Evolutionary conservation across 2,888 invertebrate species (phyloP), one percentile per base, ranked within the genome.

Genomic region (Diplazon laetatorius): DNA sequence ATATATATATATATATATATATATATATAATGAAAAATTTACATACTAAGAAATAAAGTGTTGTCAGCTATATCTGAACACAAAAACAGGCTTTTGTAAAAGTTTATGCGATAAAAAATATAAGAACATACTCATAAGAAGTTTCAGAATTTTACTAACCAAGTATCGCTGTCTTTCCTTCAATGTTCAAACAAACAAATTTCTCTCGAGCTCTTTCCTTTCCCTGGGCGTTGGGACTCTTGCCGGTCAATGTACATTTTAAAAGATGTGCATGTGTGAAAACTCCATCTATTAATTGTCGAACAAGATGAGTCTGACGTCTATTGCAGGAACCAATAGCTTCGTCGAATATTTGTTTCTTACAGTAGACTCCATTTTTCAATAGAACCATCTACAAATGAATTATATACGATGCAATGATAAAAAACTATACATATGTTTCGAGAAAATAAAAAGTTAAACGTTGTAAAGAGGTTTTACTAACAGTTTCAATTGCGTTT

Each of bases 161-260:
- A 44, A 62, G 62, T 62, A 62, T 44, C 44, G 62, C 22, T 25
- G 62, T 20, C 44, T 44, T 62, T 25, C 62, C 25, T 62, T n/a
- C 44, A 44, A 42, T n/a, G 30, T 62, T 44, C 44, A 62, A 62
- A 44, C 44, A 44, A 44, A 44, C 63, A 48, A 63, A 46, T 48
- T 63, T 63, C 48, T 63, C 63, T 35, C 35, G 30, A 35, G 46
- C 46, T 63, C 63, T 63, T 22, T 63, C 48, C 35, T 48, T 63
- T 48, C 63, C 63, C 35, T 63, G 48, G 35, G 63, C 63, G 14
- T 46, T 48, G 16, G 63, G 48, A 35, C 46, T 46, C 18, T 35
- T 46, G 30, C 63, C 35, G 35, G 63, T 63, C 46, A 63, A 63
- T 12, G 48, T 63, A 48, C 63, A 63, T 18, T 63, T 46, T 30